phyloP scores from a whole-genome alignment of 2,113 vertebrate genomes.

The Oreochromis tanganicae region DNA sequence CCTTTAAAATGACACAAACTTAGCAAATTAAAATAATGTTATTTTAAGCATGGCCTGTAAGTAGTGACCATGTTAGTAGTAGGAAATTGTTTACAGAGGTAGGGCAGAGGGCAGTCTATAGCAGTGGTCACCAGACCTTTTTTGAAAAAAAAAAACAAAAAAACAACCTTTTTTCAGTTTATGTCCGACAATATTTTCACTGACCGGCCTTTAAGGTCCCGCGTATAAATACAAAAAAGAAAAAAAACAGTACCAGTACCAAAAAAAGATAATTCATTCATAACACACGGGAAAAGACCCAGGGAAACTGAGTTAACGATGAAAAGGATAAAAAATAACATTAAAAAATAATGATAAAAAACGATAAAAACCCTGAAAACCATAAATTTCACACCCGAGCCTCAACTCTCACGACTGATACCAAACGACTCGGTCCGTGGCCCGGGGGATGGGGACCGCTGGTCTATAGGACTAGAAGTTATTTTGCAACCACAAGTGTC shows the following conservation, averaged over 20 bases:
- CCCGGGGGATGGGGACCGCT: background rate
- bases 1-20: background rate
- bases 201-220: background rate
- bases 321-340: background rate
- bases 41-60: background rate
- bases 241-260: background rate
- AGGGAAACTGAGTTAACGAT: background rate
- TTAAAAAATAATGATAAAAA: background rate
- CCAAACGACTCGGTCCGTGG: background rate
- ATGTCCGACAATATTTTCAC: background rate
- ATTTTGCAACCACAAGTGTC: background rate
- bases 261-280: background rate
- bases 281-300: background rate
- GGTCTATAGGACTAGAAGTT: background rate
- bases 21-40: background rate
- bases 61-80: background rate
- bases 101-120: background rate
- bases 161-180: background rate
- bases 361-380: background rate
- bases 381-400: background rate
- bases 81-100: background rate
- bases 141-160: rapidly evolving
- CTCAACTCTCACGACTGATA: background rate
- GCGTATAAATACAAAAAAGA: background rate
- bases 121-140: background rate